phyloP scores from a whole-genome alignment of 1,140 invertebrate species.

The Drosophila burlai region DNA sequence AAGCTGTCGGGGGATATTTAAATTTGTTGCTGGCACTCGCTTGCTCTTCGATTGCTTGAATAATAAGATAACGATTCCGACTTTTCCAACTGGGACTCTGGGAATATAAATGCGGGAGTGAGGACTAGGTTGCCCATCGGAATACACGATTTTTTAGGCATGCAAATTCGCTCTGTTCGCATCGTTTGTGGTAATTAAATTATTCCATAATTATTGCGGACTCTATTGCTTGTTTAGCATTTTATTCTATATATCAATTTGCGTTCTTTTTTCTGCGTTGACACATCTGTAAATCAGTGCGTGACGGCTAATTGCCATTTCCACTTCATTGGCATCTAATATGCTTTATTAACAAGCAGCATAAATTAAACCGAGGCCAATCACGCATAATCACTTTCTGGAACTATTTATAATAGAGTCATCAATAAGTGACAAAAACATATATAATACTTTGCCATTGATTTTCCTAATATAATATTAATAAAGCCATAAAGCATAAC shows the following conservation, averaged over 20 bases:
- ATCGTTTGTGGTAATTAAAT: conserved; percentile 43
- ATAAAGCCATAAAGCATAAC: neutral
- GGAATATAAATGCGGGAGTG: neutral
- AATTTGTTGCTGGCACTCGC: conserved; percentile 41
- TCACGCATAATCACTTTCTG: conserved; percentile 10
- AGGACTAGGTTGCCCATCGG: neutral
- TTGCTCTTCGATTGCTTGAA: conserved; percentile 40
- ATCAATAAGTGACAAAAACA: conserved; percentile 27
- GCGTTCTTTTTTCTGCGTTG: conserved; percentile 6
- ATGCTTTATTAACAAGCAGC: conserved; percentile 62
- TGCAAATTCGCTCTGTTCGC: conserved; percentile 10
- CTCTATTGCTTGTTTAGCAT: conserved; percentile 44
- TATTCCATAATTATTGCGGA: conserved; percentile 41
- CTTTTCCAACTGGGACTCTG: neutral
- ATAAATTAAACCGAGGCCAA: conserved; percentile 51
- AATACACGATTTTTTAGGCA: conserved; percentile 9
- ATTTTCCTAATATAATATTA: neutral
- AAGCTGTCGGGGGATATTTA: conserved; percentile 43
- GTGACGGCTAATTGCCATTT: conserved; percentile 58
- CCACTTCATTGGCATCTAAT: conserved; percentile 71
- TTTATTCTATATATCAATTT: conserved; percentile 21
- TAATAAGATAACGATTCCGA: conserved; percentile 26
- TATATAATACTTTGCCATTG: neutral
- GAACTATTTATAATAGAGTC: conserved; percentile 29
- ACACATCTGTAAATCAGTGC: conserved; percentile 47